Percentiles rank a stretch among this genome's conserved stretches.
These are phyloP conservation scores for Anser brachyrhynchus DNA, from an alignment of 2,113 vertebrate genomes.

Conservation along the genomic window DNA sequence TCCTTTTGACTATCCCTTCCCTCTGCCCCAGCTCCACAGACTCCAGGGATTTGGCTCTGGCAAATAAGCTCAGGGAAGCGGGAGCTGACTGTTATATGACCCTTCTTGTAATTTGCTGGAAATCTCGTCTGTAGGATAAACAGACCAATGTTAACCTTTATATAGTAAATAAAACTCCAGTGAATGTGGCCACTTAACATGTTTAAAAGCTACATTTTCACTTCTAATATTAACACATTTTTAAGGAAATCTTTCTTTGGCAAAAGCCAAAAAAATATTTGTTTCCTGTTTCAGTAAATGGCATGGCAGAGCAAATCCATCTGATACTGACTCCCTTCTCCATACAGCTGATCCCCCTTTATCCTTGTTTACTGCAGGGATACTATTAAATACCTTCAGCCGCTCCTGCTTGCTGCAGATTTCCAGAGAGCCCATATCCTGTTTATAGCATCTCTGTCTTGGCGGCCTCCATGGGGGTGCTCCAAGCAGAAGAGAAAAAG, in stretches of 20 bases:
- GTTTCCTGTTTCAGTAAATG: conserved; percentile 54
- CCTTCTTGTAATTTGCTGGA: conserved; percentile 71
- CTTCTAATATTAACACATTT: conserved; percentile 73
- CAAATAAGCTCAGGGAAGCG: conserved; percentile 49
- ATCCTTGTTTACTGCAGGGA: conserved; percentile 53
- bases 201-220: conserved; percentile 56
- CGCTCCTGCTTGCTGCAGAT: background rate
- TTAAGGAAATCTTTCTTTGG: conserved; percentile 56
- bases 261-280: conserved; percentile 50
- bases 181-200: conserved; percentile 59
- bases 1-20: conserved; percentile 23
- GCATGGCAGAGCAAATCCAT: conserved; percentile 8
- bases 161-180: conserved; percentile 65
- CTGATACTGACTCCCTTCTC: conserved; percentile 5
- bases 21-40: conserved; percentile 13
- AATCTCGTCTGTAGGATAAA: conserved; percentile 64
- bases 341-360: conserved; percentile 52
- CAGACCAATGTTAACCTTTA: conserved; percentile 65
- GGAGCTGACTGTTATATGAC: conserved; percentile 73
- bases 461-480: background rate
- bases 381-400: conserved; percentile 43
- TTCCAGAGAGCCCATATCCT: conserved; percentile 54
- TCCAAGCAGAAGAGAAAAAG: background rate
- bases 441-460: conserved; percentile 47
- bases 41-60: conserved; percentile 61